Evolutionary conservation across 2,888 invertebrate species (phyloP), one percentile per base, ranked within the genome.

Genomic region (Agriopis aurantiaria): DNA sequence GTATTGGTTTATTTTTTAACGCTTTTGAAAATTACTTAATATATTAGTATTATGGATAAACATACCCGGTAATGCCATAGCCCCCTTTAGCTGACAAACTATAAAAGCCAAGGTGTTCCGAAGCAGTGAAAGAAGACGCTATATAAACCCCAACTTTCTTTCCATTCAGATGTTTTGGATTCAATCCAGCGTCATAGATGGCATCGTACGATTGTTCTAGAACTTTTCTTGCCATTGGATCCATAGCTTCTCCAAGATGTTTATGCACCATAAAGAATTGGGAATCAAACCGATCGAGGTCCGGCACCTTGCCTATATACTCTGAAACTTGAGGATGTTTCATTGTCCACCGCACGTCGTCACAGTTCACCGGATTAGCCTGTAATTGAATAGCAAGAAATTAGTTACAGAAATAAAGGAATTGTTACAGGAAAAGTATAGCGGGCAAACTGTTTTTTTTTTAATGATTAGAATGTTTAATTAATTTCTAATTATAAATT

Each of bases 181-280:
- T 96, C 71, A 77, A 78, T 76, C 95, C 95, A 57, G 97, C 95
- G 91, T 97, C 97, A 63, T 96, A 95, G 56, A 97, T 95, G 48
- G 96, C 96, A 84, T 97, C 97, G 80, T 96, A 96, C 0, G 96
- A 92, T 2, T 96, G 95, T 84, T 97, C 98, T 65, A 97, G 91
- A 23, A 97, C 84, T 74, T 97, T 95, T 61, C 97, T 92, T 0
- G 96, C 95, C 93, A 96, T 96, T 0, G 87, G 72, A 45, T 91
- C 91, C 86, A 88, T 90, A 40, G 64, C 73, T 23, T 76, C 71
- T 0, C 95, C 95, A 71, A 97, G 96, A 62, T 96, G 95, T 71
- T 95, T 95, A 81, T 96, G 96, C 8, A 97, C 95, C 40, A 96
- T 96, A 80, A 97, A 97, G 84, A 96, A 97, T 11, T 95, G 95